Percentiles rank a stretch among this genome's conserved stretches.
These are phyloP conservation scores for Monopterus albus DNA, from an alignment of 2,113 vertebrate genomes.

Conservation along the genomic window DNA sequence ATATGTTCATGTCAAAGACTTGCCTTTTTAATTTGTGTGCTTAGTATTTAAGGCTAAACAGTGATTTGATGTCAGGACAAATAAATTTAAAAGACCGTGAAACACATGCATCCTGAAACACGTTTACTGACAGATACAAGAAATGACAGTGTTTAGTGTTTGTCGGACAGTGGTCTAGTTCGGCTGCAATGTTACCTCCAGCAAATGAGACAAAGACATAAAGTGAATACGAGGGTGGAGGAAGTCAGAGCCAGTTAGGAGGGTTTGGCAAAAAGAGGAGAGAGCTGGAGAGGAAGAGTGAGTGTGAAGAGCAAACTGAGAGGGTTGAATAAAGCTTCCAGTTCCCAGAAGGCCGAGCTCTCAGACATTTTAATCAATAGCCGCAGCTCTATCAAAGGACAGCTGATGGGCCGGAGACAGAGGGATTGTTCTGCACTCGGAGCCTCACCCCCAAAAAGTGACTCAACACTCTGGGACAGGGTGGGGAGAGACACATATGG, in stretches of 20 bases:
- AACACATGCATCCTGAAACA: not conserved
- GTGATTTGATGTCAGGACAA: too few relatives aligned
- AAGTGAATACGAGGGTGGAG: slow-evolving; percentile 34
- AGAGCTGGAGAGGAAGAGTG: slow-evolving; percentile 64
- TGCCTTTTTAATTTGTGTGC: not conserved
- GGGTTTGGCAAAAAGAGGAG: slow-evolving; percentile 46
- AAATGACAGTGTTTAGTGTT: slow-evolving; percentile 22
- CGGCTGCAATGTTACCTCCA: slow-evolving; percentile 34
- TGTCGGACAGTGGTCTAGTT: slow-evolving; percentile 26
- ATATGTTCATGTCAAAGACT: too few relatives aligned
- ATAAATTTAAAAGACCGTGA: not conserved
- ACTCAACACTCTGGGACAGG: slow-evolving; percentile 71
- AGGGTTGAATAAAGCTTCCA: slow-evolving; percentile 77
- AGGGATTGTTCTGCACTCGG: slow-evolving; percentile 76
- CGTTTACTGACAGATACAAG: not conserved
- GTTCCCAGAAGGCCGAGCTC: slow-evolving; percentile 74
- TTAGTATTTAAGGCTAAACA: not conserved
- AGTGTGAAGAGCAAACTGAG: slow-evolving; percentile 68
- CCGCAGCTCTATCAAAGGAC: slow-evolving; percentile 78
- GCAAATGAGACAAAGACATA: slow-evolving; percentile 46
- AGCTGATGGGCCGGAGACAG: slow-evolving; percentile 77
- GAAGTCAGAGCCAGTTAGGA: slow-evolving; percentile 43
- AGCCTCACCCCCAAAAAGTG: slow-evolving; percentile 71
- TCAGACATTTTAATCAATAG: slow-evolving; percentile 83
- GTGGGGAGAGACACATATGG: slow-evolving; percentile 62